phyloP scores from a whole-genome alignment of 2,888 invertebrate genomes.

The Tryphoninae sp. region DNA sequence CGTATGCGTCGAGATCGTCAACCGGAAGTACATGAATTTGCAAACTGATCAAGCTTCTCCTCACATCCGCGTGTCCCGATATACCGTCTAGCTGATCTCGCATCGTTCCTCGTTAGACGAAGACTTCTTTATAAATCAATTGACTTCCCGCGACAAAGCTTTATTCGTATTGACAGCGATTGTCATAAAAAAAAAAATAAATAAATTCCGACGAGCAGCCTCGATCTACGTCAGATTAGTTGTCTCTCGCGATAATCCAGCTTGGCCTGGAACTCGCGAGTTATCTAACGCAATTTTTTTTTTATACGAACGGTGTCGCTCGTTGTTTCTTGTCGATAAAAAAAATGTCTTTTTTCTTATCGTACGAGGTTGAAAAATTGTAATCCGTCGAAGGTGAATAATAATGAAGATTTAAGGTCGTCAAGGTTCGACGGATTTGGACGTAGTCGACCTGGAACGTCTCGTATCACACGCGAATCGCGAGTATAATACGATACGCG shows the following conservation, averaged over 20 bases:
- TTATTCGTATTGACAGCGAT: constrained; percentile 18
- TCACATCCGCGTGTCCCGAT: constrained; percentile 19
- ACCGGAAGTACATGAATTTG: constrained; percentile 60
- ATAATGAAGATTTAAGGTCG: too few species aligned
- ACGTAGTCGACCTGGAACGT: neutral
- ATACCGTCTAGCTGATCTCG: neutral
- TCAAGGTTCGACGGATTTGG: neutral
- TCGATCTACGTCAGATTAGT: neutral
- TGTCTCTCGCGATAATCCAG: neutral
- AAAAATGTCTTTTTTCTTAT: too few species aligned
- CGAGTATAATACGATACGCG: neutral
- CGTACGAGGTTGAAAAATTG: too few species aligned
- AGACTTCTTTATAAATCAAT: constrained; percentile 34
- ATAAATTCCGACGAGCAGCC: neutral
- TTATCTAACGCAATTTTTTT: too few species aligned
- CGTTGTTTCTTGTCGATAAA: too few species aligned
- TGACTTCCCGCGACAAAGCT: constrained; percentile 5
- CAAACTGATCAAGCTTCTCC: constrained; percentile 54
- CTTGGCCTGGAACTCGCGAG: too few species aligned
- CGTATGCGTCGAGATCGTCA: constrained; percentile 33
- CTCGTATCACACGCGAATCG: neutral
- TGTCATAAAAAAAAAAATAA: too few species aligned
- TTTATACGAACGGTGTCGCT: too few species aligned
- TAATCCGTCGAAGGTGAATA: too few species aligned
- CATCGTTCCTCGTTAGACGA: constrained; percentile 16